Percentiles rank a stretch among this genome's conserved stretches.
These are phyloP conservation scores for Argyra leucocephala DNA, from an alignment of 2,888 invertebrate species.

Conservation along the genomic window DNA sequence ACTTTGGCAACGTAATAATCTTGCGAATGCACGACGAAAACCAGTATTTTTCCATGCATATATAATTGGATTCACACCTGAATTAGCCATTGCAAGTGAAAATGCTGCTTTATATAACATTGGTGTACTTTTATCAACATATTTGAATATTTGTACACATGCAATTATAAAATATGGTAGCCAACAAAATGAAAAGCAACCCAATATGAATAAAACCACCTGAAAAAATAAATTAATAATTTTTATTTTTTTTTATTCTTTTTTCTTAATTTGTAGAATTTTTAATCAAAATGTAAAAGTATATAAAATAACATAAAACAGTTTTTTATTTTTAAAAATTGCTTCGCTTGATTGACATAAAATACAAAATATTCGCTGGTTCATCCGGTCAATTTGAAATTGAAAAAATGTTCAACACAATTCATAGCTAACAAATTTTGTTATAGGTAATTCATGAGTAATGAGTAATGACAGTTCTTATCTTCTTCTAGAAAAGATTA, in stretches of 20 bases:
- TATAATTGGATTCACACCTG: conserved; percentile 70
- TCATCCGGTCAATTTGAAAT: too few species aligned
- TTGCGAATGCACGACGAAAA: conserved; percentile 62
- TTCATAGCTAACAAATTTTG: too few species aligned
- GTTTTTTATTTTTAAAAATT: too few species aligned
- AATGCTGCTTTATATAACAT: conserved; percentile 56
- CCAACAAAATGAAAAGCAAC: conserved; percentile 74
- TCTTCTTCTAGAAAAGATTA: too few species aligned
- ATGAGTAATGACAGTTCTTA: too few species aligned
- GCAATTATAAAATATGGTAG: conserved; percentile 66
- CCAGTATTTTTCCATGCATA: conserved; percentile 79
- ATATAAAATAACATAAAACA: too few species aligned
- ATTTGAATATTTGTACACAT: conserved; percentile 51
- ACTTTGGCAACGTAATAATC: conserved; percentile 55
- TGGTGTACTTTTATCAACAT: conserved; percentile 47
- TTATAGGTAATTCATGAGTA: too few species aligned
- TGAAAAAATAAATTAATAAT: conserved; percentile 38
- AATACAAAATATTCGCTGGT: too few species aligned
- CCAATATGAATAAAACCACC: conserved; percentile 68
- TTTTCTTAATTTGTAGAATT: conserved; percentile 1
- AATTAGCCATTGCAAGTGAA: conserved; percentile 67
- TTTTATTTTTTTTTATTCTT: background rate
- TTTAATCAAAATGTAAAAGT: too few species aligned
- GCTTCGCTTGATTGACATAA: too few species aligned
- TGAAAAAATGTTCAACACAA: too few species aligned